These are phyloP conservation scores for Psilopogon haemacephalus DNA, from an alignment of 2,113 vertebrate genomes.

Conservation along the genomic window DNA sequence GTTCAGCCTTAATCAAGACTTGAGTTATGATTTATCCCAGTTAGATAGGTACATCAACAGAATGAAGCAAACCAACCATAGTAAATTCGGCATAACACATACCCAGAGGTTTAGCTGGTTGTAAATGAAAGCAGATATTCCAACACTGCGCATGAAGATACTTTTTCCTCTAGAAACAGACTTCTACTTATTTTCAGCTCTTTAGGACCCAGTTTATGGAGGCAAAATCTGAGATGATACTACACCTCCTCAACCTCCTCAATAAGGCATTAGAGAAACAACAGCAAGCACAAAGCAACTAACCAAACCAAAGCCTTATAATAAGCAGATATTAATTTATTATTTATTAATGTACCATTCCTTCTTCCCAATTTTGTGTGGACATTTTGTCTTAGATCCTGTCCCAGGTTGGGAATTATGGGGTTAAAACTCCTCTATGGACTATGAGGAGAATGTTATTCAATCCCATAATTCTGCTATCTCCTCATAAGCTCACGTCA, in stretches of 20 bases:
- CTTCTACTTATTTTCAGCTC: not conserved
- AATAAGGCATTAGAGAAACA: not conserved
- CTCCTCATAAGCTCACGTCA: too few species aligned
- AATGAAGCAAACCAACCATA: not conserved
- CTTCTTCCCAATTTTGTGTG: not conserved
- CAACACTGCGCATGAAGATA: not conserved
- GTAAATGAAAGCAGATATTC: not conserved
- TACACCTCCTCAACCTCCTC: too few species aligned
- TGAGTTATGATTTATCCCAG: not conserved
- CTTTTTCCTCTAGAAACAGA: not conserved
- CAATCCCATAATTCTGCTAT: too few species aligned
- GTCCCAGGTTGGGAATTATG: too few species aligned
- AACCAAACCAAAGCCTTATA: not conserved
- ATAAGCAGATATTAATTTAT: not conserved
- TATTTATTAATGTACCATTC: not conserved
- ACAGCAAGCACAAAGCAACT: not conserved
- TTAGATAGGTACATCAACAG: not conserved
- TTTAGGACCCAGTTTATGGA: not conserved
- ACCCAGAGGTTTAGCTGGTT: not conserved
- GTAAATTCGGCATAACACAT: not conserved
- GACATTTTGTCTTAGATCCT: not conserved
- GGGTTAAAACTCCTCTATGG: too few species aligned
- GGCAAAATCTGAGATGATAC: not conserved
- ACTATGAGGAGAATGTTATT: too few species aligned
- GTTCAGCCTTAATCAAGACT: not conserved